These are phyloP conservation scores for Erinaceus europaeus DNA, from an alignment of 2,113 vertebrate species.

Conservation along the genomic window DNA sequence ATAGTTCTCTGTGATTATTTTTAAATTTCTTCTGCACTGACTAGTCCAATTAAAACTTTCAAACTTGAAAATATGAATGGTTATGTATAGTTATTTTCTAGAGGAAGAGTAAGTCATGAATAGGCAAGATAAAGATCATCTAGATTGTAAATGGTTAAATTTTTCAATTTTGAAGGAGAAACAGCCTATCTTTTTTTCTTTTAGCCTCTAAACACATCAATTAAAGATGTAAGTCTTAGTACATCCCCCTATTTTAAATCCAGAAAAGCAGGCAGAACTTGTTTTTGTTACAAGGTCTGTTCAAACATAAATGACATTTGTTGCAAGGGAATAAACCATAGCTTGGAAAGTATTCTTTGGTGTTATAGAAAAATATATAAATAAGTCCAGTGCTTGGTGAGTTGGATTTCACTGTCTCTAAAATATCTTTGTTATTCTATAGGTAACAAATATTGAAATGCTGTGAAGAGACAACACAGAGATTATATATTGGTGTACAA, in stretches of 20 bases:
- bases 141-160: not conserved
- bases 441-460: not conserved
- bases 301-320: too few relatives aligned
- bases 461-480: rapidly evolving
- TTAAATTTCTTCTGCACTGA: not conserved
- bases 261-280: not conserved
- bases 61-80: not conserved
- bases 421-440: too few relatives aligned
- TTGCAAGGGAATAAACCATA: too few relatives aligned
- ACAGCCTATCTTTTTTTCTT: not conserved
- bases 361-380: too few relatives aligned
- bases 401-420: too few relatives aligned
- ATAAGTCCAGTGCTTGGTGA: too few relatives aligned
- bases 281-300: too few relatives aligned
- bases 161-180: not conserved
- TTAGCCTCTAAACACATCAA: not conserved
- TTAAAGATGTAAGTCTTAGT: not conserved
- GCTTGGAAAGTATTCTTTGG: too few relatives aligned
- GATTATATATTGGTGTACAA: too few relatives aligned
- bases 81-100: not conserved
- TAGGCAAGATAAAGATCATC: not conserved
- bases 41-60: not conserved
- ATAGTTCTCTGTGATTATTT: conserved; percentile 19
- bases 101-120: not conserved
- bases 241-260: not conserved